Percentiles rank a stretch among this genome's conserved stretches.
phyloP scores from a whole-genome alignment of 2,113 vertebrate species.

The Carettochelys insculpta region DNA sequence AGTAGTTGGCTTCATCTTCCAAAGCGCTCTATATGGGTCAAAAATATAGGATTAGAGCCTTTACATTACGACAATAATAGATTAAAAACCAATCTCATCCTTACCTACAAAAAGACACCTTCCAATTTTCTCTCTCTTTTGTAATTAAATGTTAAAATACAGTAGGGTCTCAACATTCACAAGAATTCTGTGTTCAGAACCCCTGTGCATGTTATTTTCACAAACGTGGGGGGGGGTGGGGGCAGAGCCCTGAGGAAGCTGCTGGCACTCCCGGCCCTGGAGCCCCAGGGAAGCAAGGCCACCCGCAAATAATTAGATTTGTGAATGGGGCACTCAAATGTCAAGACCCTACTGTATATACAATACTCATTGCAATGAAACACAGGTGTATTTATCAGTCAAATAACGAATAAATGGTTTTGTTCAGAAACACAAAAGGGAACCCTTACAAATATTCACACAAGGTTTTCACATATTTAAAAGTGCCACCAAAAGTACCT shows the following conservation, averaged over 20 bases:
- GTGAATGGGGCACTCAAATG: too few species aligned
- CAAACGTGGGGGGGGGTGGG: too few species aligned
- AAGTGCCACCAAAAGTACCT: conserved; percentile 74
- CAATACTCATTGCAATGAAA: not conserved
- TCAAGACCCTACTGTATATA: too few species aligned
- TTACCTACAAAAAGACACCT: not conserved
- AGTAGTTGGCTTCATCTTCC: not conserved
- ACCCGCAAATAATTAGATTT: too few species aligned
- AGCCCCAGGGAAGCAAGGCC: too few species aligned
- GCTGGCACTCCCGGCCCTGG: too few species aligned
- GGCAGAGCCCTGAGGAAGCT: too few species aligned
- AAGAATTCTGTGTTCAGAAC: too few species aligned
- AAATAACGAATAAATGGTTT: not conserved
- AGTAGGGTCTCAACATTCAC: too few species aligned
- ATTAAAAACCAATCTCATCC: not conserved
- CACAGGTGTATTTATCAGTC: not conserved
- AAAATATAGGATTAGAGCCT: not conserved
- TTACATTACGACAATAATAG: not conserved
- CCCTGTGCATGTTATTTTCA: too few species aligned
- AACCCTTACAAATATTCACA: not conserved
- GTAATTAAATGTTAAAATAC: not conserved
- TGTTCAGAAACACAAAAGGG: not conserved
- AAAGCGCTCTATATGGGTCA: not conserved
- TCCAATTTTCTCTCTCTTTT: not conserved
- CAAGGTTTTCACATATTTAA: not conserved